Evolutionary conservation across 2,113 vertebrate genomes (phyloP).

Genomic region (Anhinga anhinga): DNA sequence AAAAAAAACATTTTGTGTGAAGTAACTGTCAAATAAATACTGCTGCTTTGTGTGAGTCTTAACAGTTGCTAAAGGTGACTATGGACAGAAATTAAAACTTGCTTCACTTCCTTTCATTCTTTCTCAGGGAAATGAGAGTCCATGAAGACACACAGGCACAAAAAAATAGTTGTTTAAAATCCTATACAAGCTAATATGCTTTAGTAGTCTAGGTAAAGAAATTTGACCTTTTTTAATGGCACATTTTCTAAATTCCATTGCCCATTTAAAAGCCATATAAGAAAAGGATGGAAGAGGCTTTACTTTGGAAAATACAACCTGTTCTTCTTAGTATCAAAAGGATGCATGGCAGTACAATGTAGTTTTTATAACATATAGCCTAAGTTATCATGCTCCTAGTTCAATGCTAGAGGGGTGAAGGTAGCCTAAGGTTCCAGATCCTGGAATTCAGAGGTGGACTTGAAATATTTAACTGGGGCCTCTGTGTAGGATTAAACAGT

Average conservation of each 20-base stretch:
- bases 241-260: not conserved
- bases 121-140: not conserved
- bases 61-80: not conserved
- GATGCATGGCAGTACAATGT: too few relatives aligned
- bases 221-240: not conserved
- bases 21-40: not conserved
- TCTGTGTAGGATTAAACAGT: not conserved
- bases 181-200: not conserved
- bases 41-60: not conserved
- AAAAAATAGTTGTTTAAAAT: not conserved
- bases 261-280: not conserved
- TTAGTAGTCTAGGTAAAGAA: not conserved
- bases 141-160: not conserved
- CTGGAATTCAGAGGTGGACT: not conserved
- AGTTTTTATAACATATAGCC: not conserved
- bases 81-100: not conserved
- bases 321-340: not conserved
- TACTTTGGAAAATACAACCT: not conserved
- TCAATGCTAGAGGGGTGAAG: not conserved
- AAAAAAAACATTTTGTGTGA: not conserved
- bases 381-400: not conserved
- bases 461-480: not conserved
- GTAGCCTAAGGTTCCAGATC: not conserved
- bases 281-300: not conserved
- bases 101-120: not conserved